phyloP scores from a whole-genome alignment of 1,140 invertebrate species.

The Ostrea denselamellosa region DNA sequence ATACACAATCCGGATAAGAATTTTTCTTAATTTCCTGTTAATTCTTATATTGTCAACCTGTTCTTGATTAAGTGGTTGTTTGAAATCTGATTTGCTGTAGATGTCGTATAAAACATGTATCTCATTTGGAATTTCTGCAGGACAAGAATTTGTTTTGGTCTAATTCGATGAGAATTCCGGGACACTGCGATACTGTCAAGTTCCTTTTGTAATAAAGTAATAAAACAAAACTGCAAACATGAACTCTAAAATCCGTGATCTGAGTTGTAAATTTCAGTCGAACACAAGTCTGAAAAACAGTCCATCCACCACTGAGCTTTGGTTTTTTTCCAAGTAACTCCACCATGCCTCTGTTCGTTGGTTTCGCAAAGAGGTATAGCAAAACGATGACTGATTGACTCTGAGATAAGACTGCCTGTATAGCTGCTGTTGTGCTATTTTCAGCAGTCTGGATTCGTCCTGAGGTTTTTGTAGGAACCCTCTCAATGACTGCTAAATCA shows the following conservation, averaged over 20 bases:
- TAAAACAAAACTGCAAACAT: slow-evolving; percentile 19
- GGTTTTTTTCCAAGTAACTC: slow-evolving; percentile 31
- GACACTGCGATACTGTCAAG: background rate
- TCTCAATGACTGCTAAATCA: slow-evolving; percentile 18
- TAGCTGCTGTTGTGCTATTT: background rate
- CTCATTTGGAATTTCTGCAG: slow-evolving; percentile 8
- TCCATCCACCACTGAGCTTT: slow-evolving; percentile 46
- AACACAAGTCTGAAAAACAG: background rate
- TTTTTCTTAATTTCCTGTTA: background rate
- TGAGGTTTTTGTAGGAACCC: background rate
- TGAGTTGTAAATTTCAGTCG: background rate
- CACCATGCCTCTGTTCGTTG: slow-evolving; percentile 47
- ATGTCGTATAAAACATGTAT: background rate
- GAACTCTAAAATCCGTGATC: background rate
- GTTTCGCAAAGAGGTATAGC: slow-evolving; percentile 16
- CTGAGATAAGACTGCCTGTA: slow-evolving; percentile 17
- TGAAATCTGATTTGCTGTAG: slow-evolving; percentile 3
- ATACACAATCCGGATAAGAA: background rate
- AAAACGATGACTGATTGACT: background rate
- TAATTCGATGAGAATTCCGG: slow-evolving; percentile 3
- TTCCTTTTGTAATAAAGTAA: background rate
- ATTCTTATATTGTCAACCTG: background rate
- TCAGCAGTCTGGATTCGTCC: background rate
- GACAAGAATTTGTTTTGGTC: slow-evolving; percentile 12
- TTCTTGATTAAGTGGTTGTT: background rate